A percentile compares a stretch with the other conserved stretches of the same genome.
phyloP scores from a whole-genome alignment of 2,888 invertebrate genomes.

The Meloe dianella region DNA sequence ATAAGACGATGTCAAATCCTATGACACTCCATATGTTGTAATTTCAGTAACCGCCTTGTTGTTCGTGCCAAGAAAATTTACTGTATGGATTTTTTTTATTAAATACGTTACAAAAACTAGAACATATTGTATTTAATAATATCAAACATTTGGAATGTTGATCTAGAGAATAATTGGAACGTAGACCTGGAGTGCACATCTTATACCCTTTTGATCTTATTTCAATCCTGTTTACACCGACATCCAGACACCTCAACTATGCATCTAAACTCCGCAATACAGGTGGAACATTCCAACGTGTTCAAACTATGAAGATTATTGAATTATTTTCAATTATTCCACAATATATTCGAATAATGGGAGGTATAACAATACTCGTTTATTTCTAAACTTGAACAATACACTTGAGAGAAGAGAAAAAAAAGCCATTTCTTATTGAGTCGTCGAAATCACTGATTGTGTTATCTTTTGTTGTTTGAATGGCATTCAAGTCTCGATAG shows the following conservation, averaged over 20 bases:
- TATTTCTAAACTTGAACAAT: not conserved
- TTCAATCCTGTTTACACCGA: not conserved
- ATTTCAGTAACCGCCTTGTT: not conserved
- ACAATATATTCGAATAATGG: not conserved
- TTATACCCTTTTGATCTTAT: not conserved
- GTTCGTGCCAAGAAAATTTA: not conserved
- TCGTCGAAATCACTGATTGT: conserved; percentile 14
- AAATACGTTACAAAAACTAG: too few relatives aligned
- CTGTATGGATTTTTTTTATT: too few relatives aligned
- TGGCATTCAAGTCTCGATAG: conserved; percentile 17
- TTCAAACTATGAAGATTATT: too few relatives aligned
- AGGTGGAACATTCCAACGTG: too few relatives aligned
- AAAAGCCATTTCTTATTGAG: not conserved
- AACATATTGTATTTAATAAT: too few relatives aligned
- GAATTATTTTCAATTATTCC: too few relatives aligned
- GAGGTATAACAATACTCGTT: not conserved
- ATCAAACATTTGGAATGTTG: too few relatives aligned
- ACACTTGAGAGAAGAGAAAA: not conserved
- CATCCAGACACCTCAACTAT: not conserved
- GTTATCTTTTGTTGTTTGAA: conserved; percentile 28
- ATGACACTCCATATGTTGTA: not conserved
- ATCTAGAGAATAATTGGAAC: not conserved
- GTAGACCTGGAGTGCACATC: not conserved
- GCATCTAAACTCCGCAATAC: not conserved
- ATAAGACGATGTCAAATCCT: not conserved